Evolutionary conservation across 1,140 invertebrate genomes (phyloP).

Genomic region (Homarus americanus): DNA sequence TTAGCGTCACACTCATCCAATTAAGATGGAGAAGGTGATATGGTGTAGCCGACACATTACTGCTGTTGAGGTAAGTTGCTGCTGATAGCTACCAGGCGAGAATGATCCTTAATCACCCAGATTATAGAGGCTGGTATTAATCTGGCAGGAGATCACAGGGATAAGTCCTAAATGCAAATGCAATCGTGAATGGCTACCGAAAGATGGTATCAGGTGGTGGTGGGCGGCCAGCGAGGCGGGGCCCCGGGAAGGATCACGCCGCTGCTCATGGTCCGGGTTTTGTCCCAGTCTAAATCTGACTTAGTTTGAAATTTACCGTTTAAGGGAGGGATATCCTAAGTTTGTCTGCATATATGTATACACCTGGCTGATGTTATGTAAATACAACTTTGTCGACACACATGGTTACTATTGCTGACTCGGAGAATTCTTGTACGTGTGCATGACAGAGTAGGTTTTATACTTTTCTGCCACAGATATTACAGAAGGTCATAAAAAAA

Average conservation of each 20-base stretch:
- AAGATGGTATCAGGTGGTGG: neutral
- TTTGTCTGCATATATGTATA: neutral
- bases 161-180: conserved; percentile 15
- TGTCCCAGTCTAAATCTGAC: neutral
- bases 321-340: neutral
- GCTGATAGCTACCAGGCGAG: neutral
- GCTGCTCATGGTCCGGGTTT: neutral
- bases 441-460: too few species aligned
- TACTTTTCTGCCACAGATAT: too few species aligned
- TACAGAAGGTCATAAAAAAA: too few species aligned
- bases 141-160: neutral
- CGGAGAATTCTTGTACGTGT: too few species aligned
- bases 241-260: neutral
- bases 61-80: neutral
- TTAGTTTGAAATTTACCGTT: neutral
- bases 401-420: neutral
- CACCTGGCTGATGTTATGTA: neutral
- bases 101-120: neutral
- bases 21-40: conserved; percentile 13
- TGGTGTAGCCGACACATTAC: conserved; percentile 4
- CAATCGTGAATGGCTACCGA: conserved; percentile 1
- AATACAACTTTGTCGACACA: neutral
- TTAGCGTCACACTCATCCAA: conserved; percentile 17
- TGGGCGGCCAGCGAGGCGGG: neutral
- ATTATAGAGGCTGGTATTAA: conserved; percentile 1